Evolutionary conservation across 2,797 vertebrate species (phyloP).

Genomic region (Philypnodon macrostomus): DNA sequence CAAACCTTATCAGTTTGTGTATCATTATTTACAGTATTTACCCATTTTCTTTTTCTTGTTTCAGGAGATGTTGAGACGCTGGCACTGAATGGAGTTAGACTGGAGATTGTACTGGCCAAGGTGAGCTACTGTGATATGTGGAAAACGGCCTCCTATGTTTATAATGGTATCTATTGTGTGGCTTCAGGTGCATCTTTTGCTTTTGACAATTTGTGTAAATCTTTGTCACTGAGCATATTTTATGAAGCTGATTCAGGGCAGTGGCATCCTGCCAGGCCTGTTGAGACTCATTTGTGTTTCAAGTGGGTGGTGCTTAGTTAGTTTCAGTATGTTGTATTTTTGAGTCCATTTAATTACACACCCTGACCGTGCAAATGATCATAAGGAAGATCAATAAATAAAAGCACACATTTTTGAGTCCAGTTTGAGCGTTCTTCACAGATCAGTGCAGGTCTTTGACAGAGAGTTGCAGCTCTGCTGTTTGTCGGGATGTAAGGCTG

Average conservation of each 20-base stretch:
- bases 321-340: slow-evolving; percentile 5
- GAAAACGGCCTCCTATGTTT: too few relatives aligned
- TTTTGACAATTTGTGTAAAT: slow-evolving; percentile 17
- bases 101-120: slow-evolving; percentile 58
- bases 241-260: slow-evolving; percentile 36
- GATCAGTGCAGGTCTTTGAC: slow-evolving; percentile 6
- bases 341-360: too few relatives aligned
- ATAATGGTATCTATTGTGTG: too few relatives aligned
- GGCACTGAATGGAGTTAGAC: slow-evolving; percentile 65
- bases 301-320: slow-evolving; percentile 29
- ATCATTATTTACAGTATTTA: slow-evolving; percentile 12
- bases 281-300: slow-evolving; percentile 48
- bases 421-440: too few relatives aligned
- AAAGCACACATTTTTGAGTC: neutral
- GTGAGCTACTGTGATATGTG: slow-evolving; percentile 54
- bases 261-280: slow-evolving; percentile 43
- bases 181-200: slow-evolving; percentile 14
- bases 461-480: slow-evolving; percentile 46
- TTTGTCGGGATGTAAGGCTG: slow-evolving; percentile 62
- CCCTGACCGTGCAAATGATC: too few relatives aligned
- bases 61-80: slow-evolving; percentile 61
- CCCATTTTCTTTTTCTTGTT: slow-evolving; percentile 38
- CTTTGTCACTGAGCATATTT: slow-evolving; percentile 37
- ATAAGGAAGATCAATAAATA: too few relatives aligned
- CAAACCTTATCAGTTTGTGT: slow-evolving; percentile 19